phyloP scores from a whole-genome alignment of 2,113 vertebrate species.

The Colinus virginianus region DNA sequence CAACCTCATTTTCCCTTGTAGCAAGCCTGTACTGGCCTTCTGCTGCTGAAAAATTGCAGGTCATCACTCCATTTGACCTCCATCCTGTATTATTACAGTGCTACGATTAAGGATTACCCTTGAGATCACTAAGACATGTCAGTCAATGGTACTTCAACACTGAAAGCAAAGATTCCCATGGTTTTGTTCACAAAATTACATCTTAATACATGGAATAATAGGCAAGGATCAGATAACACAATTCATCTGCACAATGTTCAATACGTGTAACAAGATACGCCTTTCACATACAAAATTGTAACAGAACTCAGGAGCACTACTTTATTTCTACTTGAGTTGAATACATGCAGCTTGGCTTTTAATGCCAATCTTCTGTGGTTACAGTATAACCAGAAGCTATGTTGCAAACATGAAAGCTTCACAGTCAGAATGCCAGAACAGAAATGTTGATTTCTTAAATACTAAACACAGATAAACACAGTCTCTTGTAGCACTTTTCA shows the following conservation, averaged over 20 bases:
- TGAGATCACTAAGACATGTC: conserved; percentile 57
- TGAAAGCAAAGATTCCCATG: conserved; percentile 38
- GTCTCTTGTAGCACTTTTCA: neutral
- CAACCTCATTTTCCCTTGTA: conserved; percentile 22
- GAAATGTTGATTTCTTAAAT: conserved; percentile 46
- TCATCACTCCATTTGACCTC: conserved; percentile 60
- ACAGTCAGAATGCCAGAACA: neutral
- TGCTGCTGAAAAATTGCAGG: conserved; percentile 63
- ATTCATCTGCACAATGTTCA: conserved; percentile 16
- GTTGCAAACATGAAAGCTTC: neutral
- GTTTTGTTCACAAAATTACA: conserved; percentile 34
- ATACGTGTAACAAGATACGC: neutral
- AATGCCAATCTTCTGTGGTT: neutral
- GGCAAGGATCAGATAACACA: conserved; percentile 9
- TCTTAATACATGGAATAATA: conserved; percentile 41
- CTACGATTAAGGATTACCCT: conserved; percentile 46
- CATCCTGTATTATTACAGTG: conserved; percentile 47
- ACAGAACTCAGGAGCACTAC: neutral
- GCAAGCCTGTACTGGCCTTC: neutral
- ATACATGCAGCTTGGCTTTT: neutral
- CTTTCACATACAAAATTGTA: neutral
- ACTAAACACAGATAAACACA: conserved; percentile 7
- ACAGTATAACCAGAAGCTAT: neutral
- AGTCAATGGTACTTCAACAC: neutral
- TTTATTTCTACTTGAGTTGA: neutral